phyloP scores from a whole-genome alignment of 1,140 invertebrate species.

The Monochamus saltuarius region DNA sequence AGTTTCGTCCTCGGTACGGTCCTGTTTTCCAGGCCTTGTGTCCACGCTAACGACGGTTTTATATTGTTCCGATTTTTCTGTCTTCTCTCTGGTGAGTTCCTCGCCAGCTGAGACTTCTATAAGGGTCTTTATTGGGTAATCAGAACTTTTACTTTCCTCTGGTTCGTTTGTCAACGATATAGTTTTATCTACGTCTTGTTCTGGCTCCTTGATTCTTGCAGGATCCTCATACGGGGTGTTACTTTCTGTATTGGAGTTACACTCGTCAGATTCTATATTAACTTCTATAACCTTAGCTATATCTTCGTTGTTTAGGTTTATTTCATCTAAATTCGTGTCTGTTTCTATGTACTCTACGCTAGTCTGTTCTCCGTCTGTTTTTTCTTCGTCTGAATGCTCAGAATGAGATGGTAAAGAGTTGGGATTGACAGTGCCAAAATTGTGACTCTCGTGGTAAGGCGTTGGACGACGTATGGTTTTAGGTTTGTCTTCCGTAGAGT shows the following conservation, averaged over 20 bases:
- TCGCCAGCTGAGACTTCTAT: slow-evolving; percentile 33
- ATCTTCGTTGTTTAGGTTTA: slow-evolving; percentile 42
- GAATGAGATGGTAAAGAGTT: not conserved
- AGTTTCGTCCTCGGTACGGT: slow-evolving; percentile 21
- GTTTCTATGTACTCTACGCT: slow-evolving; percentile 33
- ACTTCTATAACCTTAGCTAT: slow-evolving; percentile 20
- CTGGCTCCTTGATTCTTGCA: not conserved
- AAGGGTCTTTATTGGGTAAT: slow-evolving; percentile 37
- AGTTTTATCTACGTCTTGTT: too few species aligned
- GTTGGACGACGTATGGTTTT: slow-evolving; percentile 45
- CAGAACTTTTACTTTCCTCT: not conserved
- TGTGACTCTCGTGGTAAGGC: slow-evolving; percentile 31
- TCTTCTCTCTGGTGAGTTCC: not conserved
- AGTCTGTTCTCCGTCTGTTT: slow-evolving; percentile 4
- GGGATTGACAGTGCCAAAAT: slow-evolving; percentile 20
- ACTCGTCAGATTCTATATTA: not conserved
- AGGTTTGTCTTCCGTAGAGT: slow-evolving; percentile 34
- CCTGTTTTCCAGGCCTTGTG: slow-evolving; percentile 13
- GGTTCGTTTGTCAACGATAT: not conserved
- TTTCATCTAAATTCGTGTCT: slow-evolving; percentile 46
- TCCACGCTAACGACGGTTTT: slow-evolving; percentile 46
- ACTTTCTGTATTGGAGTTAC: too few species aligned
- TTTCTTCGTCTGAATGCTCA: slow-evolving; percentile 14
- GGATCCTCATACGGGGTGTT: not conserved
- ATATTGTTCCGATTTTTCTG: slow-evolving; percentile 34